Evolutionary conservation across 2,888 invertebrate species (phyloP).

Genomic region (Lithosia quadra): DNA sequence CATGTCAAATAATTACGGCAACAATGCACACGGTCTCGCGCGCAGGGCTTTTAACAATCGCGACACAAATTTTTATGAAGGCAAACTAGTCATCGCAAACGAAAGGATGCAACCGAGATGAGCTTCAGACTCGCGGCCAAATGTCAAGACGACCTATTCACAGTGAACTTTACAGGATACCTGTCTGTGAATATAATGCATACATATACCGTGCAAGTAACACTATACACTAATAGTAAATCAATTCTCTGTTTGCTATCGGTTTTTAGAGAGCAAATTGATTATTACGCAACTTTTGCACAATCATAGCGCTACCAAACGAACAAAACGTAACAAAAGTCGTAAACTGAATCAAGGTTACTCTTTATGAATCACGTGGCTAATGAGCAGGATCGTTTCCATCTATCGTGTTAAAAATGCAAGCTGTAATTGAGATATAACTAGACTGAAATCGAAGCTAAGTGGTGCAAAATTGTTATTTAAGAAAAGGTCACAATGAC

Average conservation of each 20-base stretch:
- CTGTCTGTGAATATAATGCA: slow-evolving; percentile 19
- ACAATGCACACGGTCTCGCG: slow-evolving; percentile 56
- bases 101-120: slow-evolving; percentile 79
- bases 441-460: slow-evolving; percentile 9
- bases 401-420: slow-evolving; percentile 39
- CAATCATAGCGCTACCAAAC: slow-evolving; percentile 55
- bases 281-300: slow-evolving; percentile 65
- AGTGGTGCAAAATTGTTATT: slow-evolving; percentile 34
- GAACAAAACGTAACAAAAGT: slow-evolving; percentile 56
- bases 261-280: slow-evolving; percentile 60
- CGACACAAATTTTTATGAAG: slow-evolving; percentile 75
- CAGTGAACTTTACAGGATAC: slow-evolving; percentile 69
- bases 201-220: slow-evolving; percentile 26
- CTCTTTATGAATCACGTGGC: slow-evolving; percentile 60
- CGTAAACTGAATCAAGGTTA: slow-evolving; percentile 67
- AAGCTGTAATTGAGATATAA: slow-evolving; percentile 17
- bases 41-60: slow-evolving; percentile 61
- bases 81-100: slow-evolving; percentile 72
- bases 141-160: slow-evolving; percentile 73
- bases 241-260: slow-evolving; percentile 49
- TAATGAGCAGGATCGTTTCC: slow-evolving; percentile 58
- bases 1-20: slow-evolving; percentile 69
- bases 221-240: slow-evolving; percentile 20
- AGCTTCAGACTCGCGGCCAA: slow-evolving; percentile 60
- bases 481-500: slow-evolving; percentile 58